Percentiles rank a stretch among this genome's conserved stretches.
Evolutionary conservation across 92 coral and sea anemone genomes (phyloP).

Genomic region (Nematostella vectensis): DNA sequence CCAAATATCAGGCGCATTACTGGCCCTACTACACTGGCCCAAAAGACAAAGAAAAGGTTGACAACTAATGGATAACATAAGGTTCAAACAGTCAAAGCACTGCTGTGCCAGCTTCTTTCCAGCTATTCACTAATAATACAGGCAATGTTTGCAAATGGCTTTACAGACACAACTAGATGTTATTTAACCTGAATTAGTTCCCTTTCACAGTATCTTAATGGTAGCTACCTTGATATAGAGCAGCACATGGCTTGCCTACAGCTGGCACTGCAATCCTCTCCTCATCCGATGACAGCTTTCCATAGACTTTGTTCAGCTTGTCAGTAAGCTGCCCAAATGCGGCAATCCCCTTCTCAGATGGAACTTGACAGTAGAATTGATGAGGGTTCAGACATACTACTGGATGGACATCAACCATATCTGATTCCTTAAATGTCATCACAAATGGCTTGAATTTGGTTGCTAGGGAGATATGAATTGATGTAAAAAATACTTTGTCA

Average conservation of each 20-base stretch:
- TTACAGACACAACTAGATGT: no score
- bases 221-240: constrained; percentile 45
- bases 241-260: constrained; percentile 49
- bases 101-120: no score
- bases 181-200: no score
- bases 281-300: constrained; percentile 19
- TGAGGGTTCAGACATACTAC: constrained; percentile 56
- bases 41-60: no score
- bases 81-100: no score
- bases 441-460: constrained; percentile 30
- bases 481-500: no score
- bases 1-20: no score
- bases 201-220: no score
- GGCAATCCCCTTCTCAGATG: constrained; percentile 30
- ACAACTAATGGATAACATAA: no score
- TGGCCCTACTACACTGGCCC: no score
- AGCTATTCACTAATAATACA: no score
- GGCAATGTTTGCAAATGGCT: no score
- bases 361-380: constrained; percentile 72
- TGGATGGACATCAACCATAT: constrained; percentile 44
- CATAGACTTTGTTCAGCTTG: constrained; percentile 37
- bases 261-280: constrained; percentile 13
- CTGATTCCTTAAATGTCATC: constrained; percentile 17
- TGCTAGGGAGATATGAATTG: not conserved
- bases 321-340: constrained; percentile 40